Conservation (phyloP, 1,140 invertebrate genomes). For the Ips nitidus region DNA sequence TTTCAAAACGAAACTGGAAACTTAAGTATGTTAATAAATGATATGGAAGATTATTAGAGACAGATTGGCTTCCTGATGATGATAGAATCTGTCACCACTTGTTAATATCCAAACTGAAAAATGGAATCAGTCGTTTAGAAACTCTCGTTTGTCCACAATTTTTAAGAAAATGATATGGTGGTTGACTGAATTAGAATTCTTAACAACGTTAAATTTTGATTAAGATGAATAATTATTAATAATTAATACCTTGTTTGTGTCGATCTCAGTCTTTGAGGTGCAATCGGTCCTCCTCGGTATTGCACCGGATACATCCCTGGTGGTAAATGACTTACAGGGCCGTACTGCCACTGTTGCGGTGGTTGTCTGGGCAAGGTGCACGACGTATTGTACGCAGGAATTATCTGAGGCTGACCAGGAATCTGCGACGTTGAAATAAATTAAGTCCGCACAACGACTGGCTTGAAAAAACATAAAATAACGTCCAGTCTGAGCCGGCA, state of each 20-base stretch:
- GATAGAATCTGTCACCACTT: too few species aligned
- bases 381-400: conserved; percentile 48
- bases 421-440: conserved; percentile 38
- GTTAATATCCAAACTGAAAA: too few species aligned
- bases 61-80: too few species aligned
- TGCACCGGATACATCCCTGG: conserved; percentile 48
- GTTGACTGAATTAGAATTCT: too few species aligned
- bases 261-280: conserved; percentile 40
- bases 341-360: conserved; percentile 50
- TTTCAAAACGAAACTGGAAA: too few species aligned
- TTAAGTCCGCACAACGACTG: background rate
- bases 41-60: too few species aligned
- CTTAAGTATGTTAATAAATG: too few species aligned
- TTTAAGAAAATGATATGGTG: too few species aligned
- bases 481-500: background rate
- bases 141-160: too few species aligned
- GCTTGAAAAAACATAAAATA: background rate
- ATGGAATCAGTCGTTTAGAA: too few species aligned
- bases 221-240: too few species aligned
- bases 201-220: too few species aligned
- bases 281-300: conserved; percentile 42
- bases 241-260: conserved; percentile 30
- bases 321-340: conserved; percentile 48
- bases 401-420: conserved; percentile 45
- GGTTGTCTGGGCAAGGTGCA: conserved; percentile 57